phyloP scores from a whole-genome alignment of 2,113 vertebrate species.

The Spea multiplicata region DNA sequence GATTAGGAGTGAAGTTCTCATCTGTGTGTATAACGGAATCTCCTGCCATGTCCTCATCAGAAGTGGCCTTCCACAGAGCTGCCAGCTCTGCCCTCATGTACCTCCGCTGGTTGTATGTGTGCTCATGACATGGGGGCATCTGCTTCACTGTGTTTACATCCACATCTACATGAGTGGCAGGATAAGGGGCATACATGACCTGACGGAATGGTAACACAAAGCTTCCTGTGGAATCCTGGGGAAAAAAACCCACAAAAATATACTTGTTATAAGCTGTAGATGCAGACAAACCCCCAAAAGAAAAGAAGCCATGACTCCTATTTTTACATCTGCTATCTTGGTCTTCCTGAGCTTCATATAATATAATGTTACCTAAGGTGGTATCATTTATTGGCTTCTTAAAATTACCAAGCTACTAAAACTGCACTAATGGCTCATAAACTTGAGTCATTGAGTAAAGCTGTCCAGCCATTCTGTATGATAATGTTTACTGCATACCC shows the following conservation, averaged over 20 bases:
- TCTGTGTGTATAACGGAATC: constrained; percentile 86
- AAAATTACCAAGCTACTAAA: no score
- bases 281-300: no score
- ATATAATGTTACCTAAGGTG: no score
- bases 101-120: constrained; percentile 88
- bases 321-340: no score
- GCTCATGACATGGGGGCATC: constrained; percentile 96
- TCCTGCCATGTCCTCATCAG: constrained; percentile 86
- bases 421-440: no score
- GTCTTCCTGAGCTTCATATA: no score
- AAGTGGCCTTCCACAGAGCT: constrained; percentile 85
- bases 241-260: not conserved
- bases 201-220: constrained; percentile 94
- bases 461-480: no score
- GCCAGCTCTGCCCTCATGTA: constrained; percentile 90
- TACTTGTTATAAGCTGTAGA: not conserved
- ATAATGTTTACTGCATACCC: no score
- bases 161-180: constrained; percentile 94
- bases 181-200: constrained; percentile 93
- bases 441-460: no score
- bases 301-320: no score
- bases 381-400: no score
- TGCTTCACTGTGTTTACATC: constrained; percentile 96
- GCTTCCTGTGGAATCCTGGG: constrained; percentile 92
- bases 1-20: constrained; percentile 88